Evolutionary conservation across 2,797 vertebrate genomes (phyloP), one percentile per base, ranked within the genome.

Genomic region (Sebastes variabilis): DNA sequence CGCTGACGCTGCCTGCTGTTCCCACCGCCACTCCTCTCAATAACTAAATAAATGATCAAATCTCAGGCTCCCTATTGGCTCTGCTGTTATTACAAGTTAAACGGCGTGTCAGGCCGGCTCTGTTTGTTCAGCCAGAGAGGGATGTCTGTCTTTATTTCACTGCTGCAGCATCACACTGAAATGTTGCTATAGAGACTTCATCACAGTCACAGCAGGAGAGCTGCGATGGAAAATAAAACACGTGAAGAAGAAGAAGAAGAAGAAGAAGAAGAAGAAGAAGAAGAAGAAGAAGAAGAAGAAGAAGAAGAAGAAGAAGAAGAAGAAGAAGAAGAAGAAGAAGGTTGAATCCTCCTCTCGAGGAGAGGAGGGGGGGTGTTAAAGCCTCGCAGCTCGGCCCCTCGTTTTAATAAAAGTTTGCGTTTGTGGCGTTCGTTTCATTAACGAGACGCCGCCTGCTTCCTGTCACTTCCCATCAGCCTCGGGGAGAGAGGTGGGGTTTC

Each of bases 391-490:
- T 18, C 49, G 13, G 49, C 49, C 7, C 49, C 49, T 52, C 49
- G 8, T n/a, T n/a, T n/a, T n/a, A 52, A 52, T 52, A 14, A 42
- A 42, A 9, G 49, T 52, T 52, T n/a, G 49, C 13, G 49, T 52
- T 52, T 49, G 46, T 49, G 46, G 46, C 18, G 16, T 49, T 49
- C 20, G 8, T n/a, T 52, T 52, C 49, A n/a, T 52, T n/a, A 52
- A 20, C 49, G 6, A n/a, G 20, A 52, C 20, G 18, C 49, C 49
- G 6, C 18, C 18, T n/a, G 8, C 49, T 52, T 52, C 49, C 83
- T 83, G 85, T 83, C 87, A 79, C 71, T 82, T 80, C 82, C 79
- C 83, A 81, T 92, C 85, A 87, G 82, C 77, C 72, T 87, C 79
- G 11, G 78, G 46, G 74, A 76, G 76, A 77, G 56, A 52, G 49